Evolutionary conservation across 2,797 vertebrate species (phyloP), one percentile per base, ranked within the genome.

Genomic region (Sitta carolinensis): DNA sequence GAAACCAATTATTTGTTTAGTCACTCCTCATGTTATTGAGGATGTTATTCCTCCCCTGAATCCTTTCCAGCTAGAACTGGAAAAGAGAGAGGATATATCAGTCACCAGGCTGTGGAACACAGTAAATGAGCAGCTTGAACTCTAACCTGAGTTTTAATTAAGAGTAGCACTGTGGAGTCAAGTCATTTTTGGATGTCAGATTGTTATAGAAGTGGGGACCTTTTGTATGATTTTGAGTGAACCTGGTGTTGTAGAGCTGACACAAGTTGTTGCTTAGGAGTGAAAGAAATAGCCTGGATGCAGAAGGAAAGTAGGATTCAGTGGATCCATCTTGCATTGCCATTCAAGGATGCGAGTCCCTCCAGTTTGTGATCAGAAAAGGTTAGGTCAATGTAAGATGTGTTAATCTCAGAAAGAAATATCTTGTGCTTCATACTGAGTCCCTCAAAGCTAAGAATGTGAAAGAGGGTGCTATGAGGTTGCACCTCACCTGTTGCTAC

Each of bases 361-460:
- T 84, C 40, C n/a, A 45, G 48, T 72, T 66, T 81, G 47, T 69
- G 32, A 51, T 68, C 48, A 91, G 36, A 40, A 58, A 55, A 58
- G 26, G 9, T 7, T 52, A 73, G 17, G 29, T 73, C 59, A 70
- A 13, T 1, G 2, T 0, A 51, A 50, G 20, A 36, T 2, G 1
- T 40, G 19, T 54, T 81, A 25, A 64, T 77, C 25, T 74, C 9
- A 5, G 77, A 84, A 66, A 29, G 9, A 79, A 87, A 42, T 2
- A 6, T 77, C 51, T 59, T 1, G 2, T 73, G 36, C 26, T 70
- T 67, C 63, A 14, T 72, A 36, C 22, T n/a, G 16, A 25, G 27
- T 48, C 58, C 30, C 40, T 83, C 22, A 32, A 64, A 63, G 27
- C 48, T 69, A 52, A 51, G 63, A 63, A 43, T 0, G 1, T 66